A percentile compares a stretch with the other conserved stretches of the same genome.
phyloP scores from a whole-genome alignment of 2,888 invertebrate genomes.

The Argyresthia goedartella region DNA sequence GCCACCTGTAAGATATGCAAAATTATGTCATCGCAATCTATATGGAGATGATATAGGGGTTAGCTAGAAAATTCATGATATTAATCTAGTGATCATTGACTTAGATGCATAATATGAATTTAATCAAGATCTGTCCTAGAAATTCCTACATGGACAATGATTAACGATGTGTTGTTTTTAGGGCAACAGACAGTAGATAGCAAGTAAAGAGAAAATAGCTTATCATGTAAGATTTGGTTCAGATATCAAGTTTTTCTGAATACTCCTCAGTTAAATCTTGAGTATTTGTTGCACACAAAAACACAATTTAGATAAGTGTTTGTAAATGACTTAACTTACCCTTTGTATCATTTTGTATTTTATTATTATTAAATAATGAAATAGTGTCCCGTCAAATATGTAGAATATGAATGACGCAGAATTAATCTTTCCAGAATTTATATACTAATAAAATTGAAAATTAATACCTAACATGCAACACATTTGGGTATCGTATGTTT shows the following conservation, averaged over 20 bases:
- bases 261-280: too few species aligned
- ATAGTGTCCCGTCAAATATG: too few species aligned
- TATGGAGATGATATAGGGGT: neutral
- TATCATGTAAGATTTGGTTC: too few species aligned
- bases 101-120: conserved; percentile 2
- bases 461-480: conserved; percentile 47
- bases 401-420: conserved; percentile 28
- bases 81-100: neutral
- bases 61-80: too few species aligned
- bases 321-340: neutral
- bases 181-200: too few species aligned
- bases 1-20: conserved; percentile 21
- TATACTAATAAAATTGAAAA: conserved; percentile 53
- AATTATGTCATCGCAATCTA: neutral
- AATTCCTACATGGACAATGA: too few species aligned
- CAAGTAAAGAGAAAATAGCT: too few species aligned
- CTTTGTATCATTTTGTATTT: neutral
- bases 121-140: too few species aligned
- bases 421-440: conserved; percentile 36
- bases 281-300: too few species aligned
- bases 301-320: neutral
- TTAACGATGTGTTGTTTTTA: too few species aligned
- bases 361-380: too few species aligned
- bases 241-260: too few species aligned
- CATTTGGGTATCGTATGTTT: neutral